Evolutionary conservation across 2,113 vertebrate genomes (phyloP).

Genomic region (Myodes glareolus): DNA sequence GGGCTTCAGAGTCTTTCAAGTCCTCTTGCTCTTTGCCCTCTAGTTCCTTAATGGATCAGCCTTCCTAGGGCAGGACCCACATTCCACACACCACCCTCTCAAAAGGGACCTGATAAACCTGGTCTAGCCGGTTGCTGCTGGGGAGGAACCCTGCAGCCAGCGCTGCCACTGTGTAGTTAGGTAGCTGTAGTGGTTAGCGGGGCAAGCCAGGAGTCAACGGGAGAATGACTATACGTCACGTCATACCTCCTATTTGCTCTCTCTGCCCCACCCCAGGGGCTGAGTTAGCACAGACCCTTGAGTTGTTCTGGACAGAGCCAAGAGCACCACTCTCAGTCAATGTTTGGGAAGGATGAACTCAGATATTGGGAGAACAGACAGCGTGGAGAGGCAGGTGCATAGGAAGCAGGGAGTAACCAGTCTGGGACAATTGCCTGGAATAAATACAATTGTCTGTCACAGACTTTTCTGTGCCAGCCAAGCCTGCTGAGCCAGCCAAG

Average conservation of each 20-base stretch:
- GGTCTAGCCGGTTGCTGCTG: constrained; percentile 19
- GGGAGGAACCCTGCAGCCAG: neutral
- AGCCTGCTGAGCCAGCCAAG: constrained; percentile 35
- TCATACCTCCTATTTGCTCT: too few species aligned
- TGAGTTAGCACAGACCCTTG: neutral
- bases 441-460: constrained; percentile 73
- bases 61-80: neutral
- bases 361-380: constrained; percentile 31
- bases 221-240: neutral
- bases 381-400: constrained; percentile 67
- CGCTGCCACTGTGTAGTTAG: neutral
- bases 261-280: neutral
- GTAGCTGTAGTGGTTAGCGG: neutral
- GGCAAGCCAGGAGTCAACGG: neutral
- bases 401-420: constrained; percentile 66
- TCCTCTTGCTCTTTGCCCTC: constrained; percentile 15
- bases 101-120: neutral
- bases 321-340: neutral
- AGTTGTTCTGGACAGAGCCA: neutral
- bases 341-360: constrained; percentile 33
- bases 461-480: constrained; percentile 64
- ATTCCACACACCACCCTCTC: neutral
- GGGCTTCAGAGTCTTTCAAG: neutral
- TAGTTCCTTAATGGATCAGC: neutral
- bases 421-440: constrained; percentile 76